phyloP scores from a whole-genome alignment of 2,888 invertebrate genomes.

The Diloba caeruleocephala region DNA sequence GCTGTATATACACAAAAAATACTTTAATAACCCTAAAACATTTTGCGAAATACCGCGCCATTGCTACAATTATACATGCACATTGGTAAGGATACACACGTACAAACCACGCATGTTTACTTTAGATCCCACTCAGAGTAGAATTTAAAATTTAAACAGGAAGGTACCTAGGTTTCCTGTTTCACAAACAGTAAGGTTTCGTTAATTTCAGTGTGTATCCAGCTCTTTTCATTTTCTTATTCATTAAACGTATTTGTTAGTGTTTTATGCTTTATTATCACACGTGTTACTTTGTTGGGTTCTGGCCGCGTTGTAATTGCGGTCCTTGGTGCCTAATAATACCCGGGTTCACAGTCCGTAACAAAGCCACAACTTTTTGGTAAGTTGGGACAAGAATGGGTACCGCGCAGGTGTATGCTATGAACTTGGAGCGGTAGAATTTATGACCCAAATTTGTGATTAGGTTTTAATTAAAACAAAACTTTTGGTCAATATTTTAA shows the following conservation, averaged over 20 bases:
- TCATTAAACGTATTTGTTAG: slow-evolving; percentile 32
- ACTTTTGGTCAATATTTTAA: neutral
- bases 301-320: slow-evolving; percentile 50
- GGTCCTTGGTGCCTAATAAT: slow-evolving; percentile 52
- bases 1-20: slow-evolving; percentile 27
- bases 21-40: slow-evolving; percentile 23
- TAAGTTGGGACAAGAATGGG: slow-evolving; percentile 49
- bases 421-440: slow-evolving; percentile 45
- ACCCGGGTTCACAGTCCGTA: slow-evolving; percentile 45
- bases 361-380: slow-evolving; percentile 61
- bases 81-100: slow-evolving; percentile 13
- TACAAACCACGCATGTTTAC: slow-evolving; percentile 45
- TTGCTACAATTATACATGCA: slow-evolving; percentile 34
- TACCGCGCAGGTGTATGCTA: slow-evolving; percentile 45
- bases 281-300: slow-evolving; percentile 27
- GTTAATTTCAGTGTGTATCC: slow-evolving; percentile 31
- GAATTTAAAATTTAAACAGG: slow-evolving; percentile 62
- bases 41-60: slow-evolving; percentile 14
- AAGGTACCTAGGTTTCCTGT: slow-evolving; percentile 53
- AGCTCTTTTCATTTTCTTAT: slow-evolving; percentile 46
- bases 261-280: slow-evolving; percentile 23
- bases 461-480: slow-evolving; percentile 32
- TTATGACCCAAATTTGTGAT: slow-evolving; percentile 29
- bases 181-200: slow-evolving; percentile 36
- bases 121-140: slow-evolving; percentile 57